Evolutionary conservation across 2,888 invertebrate genomes (phyloP).

Genomic region (Agrochola lota): DNA sequence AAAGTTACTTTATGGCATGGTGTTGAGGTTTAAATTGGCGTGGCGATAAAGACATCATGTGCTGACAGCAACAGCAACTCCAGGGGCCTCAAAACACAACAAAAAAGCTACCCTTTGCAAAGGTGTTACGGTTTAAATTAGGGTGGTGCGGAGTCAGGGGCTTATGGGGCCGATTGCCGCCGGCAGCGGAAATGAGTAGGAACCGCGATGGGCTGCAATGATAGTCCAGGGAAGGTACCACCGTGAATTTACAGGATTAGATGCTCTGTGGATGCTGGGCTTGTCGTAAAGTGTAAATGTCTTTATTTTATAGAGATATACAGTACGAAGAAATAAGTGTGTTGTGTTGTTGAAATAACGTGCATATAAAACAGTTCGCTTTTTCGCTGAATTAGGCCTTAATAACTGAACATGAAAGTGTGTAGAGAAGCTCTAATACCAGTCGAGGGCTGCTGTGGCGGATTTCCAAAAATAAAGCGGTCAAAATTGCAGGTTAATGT

Average conservation of each 20-base stretch:
- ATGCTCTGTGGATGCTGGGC: conserved; percentile 23
- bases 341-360: neutral
- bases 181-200: conserved; percentile 74
- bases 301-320: conserved; percentile 12
- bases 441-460: too few species aligned
- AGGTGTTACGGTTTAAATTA: conserved; percentile 52
- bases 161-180: conserved; percentile 70
- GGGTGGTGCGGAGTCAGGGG: conserved; percentile 47
- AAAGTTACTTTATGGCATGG: conserved; percentile 4
- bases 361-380: neutral
- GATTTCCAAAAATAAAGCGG: too few species aligned
- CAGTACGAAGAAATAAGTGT: neutral
- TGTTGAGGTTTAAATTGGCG: neutral
- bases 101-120: conserved; percentile 30
- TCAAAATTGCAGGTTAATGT: too few species aligned
- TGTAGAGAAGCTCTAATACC: too few species aligned
- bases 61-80: conserved; percentile 9
- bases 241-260: conserved; percentile 49
- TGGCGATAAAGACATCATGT: neutral
- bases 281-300: conserved; percentile 36
- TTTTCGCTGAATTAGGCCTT: neutral
- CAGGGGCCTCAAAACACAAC: neutral
- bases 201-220: conserved; percentile 63
- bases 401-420: too few species aligned
- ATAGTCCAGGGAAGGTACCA: conserved; percentile 44